A percentile compares a stretch with the other conserved stretches of the same genome.
These are phyloP conservation scores for Morpho deidamia DNA, from an alignment of 2,888 invertebrate genomes.

Conservation along the genomic window DNA sequence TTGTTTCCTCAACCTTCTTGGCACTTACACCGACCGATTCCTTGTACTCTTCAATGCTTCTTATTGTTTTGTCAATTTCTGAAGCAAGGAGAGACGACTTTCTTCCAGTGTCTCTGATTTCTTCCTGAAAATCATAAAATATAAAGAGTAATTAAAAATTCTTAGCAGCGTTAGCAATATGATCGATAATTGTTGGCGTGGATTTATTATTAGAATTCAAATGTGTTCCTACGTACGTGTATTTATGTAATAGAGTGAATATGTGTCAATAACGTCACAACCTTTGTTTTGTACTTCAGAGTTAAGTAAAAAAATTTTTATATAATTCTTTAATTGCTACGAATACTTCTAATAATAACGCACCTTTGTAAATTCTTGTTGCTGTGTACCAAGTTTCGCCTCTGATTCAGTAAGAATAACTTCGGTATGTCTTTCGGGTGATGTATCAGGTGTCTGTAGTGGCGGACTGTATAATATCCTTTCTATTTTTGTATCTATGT, in stretches of 20 bases:
- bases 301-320: too few relatives aligned
- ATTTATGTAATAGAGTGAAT: too few relatives aligned
- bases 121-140: slow-evolving; percentile 43
- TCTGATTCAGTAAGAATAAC: slow-evolving; percentile 40
- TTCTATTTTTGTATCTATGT: slow-evolving; percentile 54
- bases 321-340: too few relatives aligned
- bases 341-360: not conserved
- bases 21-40: slow-evolving; percentile 56
- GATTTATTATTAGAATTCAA: too few relatives aligned
- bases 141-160: not conserved
- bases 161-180: too few relatives aligned
- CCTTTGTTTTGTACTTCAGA: too few relatives aligned
- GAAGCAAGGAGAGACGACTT: slow-evolving; percentile 62
- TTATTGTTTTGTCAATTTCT: slow-evolving; percentile 64
- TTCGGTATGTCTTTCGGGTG: slow-evolving; percentile 43
- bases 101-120: slow-evolving; percentile 60
- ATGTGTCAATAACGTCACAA: too few relatives aligned
- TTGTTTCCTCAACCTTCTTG: not conserved
- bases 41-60: slow-evolving; percentile 66
- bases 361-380: slow-evolving; percentile 37
- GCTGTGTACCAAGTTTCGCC: slow-evolving; percentile 35
- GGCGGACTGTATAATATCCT: slow-evolving; percentile 55
- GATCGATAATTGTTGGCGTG: too few relatives aligned
- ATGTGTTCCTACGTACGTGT: too few relatives aligned
- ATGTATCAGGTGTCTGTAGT: slow-evolving; percentile 44